Evolutionary conservation across 2,113 vertebrate species (phyloP), one percentile per base, ranked within the genome.

Genomic region (Solenodon paradoxus): DNA sequence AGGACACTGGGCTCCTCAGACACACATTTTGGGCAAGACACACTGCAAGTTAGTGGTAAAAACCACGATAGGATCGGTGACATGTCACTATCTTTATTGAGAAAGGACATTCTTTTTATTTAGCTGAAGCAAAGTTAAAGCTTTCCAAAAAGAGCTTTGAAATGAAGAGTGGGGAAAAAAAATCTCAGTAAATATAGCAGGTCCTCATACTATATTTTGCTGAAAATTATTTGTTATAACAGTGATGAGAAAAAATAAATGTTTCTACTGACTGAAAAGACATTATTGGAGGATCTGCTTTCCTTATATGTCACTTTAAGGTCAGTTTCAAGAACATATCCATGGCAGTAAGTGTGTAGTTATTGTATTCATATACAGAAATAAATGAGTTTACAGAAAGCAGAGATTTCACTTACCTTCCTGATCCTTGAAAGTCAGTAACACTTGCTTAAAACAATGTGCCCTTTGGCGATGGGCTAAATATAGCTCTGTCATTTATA

Each of bases 91-190:
- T 68, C 26, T 69, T 88, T 53, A 53, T 7, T 35, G 10, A 80
- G 38, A 47, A 84, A 66, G 4, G 69, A 40, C 17, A 64, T 4
- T 5, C 9, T 40, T 92, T 71, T 92, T 51, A 38, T 66, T 57
- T 75, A 85, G 30, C 19, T 61, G 16, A 88, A 47, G 7, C 30
- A 81, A 40, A 5, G 1, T 59, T 66, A 47, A 13, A 88, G 13
- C 9, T 86, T 85, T 96, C 55, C 47, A 35, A 90, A 90, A 74
- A 20, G 2, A 68, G 11, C 32, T 53, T 96, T 99, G 99, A 28
- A 87, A 88, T 63, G 28, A 53, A 79, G 53, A 72, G 42, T 19
- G 12, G 6, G 0, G 45, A 40, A 30, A 71, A 42, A 47, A 75
- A 38, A 1, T 26, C 24, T 13, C 69, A 72, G 35, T 47, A 72